These are phyloP conservation scores for Aporophyla lueneburgensis DNA, from an alignment of 2,888 invertebrate genomes.

Conservation along the genomic window DNA sequence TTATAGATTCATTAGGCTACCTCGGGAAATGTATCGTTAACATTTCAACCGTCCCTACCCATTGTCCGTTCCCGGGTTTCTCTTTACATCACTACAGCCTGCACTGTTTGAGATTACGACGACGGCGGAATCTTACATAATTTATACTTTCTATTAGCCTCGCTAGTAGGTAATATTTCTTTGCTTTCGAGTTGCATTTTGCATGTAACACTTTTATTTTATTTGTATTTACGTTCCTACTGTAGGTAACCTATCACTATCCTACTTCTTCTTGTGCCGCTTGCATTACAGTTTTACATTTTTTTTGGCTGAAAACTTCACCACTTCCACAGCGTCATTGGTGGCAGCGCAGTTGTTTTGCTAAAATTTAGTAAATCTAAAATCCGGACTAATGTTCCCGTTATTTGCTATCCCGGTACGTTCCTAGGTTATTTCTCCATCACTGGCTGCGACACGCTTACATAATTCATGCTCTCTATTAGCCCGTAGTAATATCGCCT, in stretches of 20 bases:
- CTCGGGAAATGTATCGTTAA: neutral
- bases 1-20: neutral
- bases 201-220: neutral
- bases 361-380: constrained; percentile 2
- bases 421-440: constrained; percentile 26
- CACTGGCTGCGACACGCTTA: constrained; percentile 46
- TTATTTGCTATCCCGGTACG: constrained; percentile 3
- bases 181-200: neutral
- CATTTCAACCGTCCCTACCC: neutral
- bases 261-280: neutral
- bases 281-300: neutral
- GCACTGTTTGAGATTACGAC: constrained; percentile 33
- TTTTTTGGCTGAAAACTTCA: neutral
- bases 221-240: neutral
- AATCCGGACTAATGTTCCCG: constrained; percentile 1
- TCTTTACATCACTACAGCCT: constrained; percentile 16
- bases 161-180: neutral
- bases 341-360: neutral
- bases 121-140: constrained; percentile 25
- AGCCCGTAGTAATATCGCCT: constrained; percentile 60
- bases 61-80: constrained; percentile 1
- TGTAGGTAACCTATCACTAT: neutral
- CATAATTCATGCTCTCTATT: constrained; percentile 66
- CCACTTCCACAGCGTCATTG: neutral
- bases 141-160: constrained; percentile 41